A percentile compares a stretch with the other conserved stretches of the same genome.
These are phyloP conservation scores for Tipula vernalis DNA, from an alignment of 2,888 invertebrate species.

Conservation along the genomic window DNA sequence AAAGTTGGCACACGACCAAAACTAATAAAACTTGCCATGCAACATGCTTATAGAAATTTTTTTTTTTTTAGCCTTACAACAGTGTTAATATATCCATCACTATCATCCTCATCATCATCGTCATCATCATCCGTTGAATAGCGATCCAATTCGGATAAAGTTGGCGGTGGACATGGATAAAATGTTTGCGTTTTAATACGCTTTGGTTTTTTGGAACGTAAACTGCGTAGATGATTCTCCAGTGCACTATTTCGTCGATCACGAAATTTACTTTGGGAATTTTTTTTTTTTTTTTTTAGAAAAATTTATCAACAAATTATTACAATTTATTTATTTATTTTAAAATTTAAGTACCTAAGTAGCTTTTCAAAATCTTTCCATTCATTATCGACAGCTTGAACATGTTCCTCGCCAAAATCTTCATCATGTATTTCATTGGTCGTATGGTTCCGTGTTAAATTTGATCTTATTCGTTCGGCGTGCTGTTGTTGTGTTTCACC, in stretches of 20 bases:
- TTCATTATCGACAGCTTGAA: constrained; percentile 33
- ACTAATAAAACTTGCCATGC: background rate
- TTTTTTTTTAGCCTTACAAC: constrained; percentile 25
- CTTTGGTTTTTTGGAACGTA: constrained; percentile 26
- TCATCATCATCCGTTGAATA: constrained; percentile 28
- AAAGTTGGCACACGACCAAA: background rate
- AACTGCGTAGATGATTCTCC: constrained; percentile 24
- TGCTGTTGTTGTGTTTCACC: background rate
- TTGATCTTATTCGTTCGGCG: background rate
- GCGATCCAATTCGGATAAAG: constrained; percentile 26
- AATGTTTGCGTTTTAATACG: constrained; percentile 32
- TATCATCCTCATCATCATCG: constrained; percentile 27
- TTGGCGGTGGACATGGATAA: constrained; percentile 33
- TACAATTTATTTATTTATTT: too few relatives aligned
- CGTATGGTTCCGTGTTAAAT: background rate
- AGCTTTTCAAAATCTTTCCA: constrained; percentile 36
- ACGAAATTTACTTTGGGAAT: constrained; percentile 30
- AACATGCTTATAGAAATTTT: background rate
- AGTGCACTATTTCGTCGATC: constrained; percentile 31
- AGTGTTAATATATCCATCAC: constrained; percentile 33
- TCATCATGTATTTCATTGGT: constrained; percentile 27
- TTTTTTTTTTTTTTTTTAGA: constrained; percentile 16
- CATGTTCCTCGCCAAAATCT: constrained; percentile 35
- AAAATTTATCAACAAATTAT: background rate
- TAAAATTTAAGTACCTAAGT: constrained; percentile 17